Conservation (phyloP, 2,113 vertebrate species). For the Neomonachus schauinslandi region DNA sequence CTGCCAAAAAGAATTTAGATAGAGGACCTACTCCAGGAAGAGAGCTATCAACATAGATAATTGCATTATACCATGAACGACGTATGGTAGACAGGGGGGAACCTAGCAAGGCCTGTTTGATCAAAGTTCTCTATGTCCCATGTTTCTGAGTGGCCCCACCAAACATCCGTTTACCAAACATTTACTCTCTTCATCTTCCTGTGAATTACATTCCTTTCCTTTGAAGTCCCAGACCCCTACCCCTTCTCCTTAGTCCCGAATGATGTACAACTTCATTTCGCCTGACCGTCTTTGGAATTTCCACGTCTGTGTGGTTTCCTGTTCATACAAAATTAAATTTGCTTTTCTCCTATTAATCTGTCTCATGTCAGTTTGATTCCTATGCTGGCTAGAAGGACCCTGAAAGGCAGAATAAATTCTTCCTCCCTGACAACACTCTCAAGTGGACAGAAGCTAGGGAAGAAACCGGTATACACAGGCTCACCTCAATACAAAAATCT, state of each 20-base stretch:
- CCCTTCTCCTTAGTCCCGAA: background rate
- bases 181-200: background rate
- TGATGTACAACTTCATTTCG: background rate
- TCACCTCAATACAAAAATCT: background rate
- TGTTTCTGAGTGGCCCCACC: background rate
- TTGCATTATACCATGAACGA: background rate
- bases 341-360: background rate
- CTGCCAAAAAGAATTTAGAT: background rate
- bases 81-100: background rate
- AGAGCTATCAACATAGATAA: background rate
- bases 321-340: background rate
- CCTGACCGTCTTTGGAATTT: background rate
- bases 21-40: background rate
- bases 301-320: background rate
- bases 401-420: background rate
- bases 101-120: background rate
- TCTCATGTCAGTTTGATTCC: background rate
- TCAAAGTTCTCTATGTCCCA: background rate
- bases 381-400: background rate
- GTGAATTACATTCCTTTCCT: background rate
- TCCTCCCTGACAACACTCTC: background rate
- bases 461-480: background rate
- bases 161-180: background rate
- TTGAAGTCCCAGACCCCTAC: background rate
- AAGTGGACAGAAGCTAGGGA: background rate